Conservation (phyloP, 2,888 invertebrate genomes). For the Chrysolina oricalcia region DNA sequence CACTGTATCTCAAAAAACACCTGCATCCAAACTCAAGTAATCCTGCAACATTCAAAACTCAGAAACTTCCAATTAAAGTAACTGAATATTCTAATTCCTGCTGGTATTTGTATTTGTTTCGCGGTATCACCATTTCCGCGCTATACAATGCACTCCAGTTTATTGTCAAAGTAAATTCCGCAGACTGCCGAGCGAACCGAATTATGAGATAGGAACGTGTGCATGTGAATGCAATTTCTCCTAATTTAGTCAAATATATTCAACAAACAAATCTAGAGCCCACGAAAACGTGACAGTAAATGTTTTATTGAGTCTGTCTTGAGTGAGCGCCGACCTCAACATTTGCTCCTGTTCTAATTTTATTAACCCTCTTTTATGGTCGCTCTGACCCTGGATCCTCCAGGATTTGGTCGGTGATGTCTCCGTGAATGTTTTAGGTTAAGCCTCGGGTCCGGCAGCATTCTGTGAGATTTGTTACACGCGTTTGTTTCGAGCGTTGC, state of each 20-base stretch:
- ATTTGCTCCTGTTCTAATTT: conserved; percentile 43
- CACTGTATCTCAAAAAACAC: too few species aligned
- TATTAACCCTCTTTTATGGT: conserved; percentile 44
- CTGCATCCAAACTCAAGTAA: too few species aligned
- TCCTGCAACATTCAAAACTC: too few species aligned
- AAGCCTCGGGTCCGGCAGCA: not conserved
- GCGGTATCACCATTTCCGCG: not conserved
- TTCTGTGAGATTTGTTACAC: not conserved
- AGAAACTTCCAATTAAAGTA: too few species aligned
- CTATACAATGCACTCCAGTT: not conserved
- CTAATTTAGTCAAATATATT: conserved; percentile 48
- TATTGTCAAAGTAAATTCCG: not conserved
- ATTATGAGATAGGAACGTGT: conserved; percentile 38
- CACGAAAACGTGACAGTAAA: conserved; percentile 43
- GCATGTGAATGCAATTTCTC: conserved; percentile 36
- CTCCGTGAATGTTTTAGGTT: conserved; percentile 10
- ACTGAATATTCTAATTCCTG: too few species aligned
- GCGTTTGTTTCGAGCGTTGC: not conserved
- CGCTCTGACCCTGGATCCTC: conserved; percentile 35
- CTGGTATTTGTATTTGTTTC: too few species aligned
- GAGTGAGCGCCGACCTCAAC: conserved; percentile 43
- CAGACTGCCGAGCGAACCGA: not conserved
- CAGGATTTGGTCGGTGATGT: conserved; percentile 6
- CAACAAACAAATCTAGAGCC: conserved; percentile 42
- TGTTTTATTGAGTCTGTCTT: conserved; percentile 45